Base-by-base conservation (phyloP, 2,888 invertebrate species). In the Melikaiella ostensackeni region DNA sequence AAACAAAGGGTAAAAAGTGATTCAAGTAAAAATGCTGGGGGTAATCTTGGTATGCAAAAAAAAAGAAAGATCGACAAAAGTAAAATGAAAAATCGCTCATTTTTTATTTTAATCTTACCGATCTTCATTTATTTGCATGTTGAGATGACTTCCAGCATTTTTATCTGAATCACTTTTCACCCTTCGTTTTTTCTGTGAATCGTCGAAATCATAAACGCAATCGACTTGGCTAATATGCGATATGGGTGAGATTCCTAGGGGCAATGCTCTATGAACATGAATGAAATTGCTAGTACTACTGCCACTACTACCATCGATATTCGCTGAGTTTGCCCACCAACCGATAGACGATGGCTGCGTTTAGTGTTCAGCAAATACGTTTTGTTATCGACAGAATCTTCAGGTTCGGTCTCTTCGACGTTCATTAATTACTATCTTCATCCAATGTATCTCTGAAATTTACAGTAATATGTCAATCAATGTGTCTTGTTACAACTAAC, bases 261-360 rank as follows among this genome's bases (percentile, higher is more conserved):
- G 50, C 50, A 50, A 70, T 70, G 50, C n/a, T 70, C 70, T 50
- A 70, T 8, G 27, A 70, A 46, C 70, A 70, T 70, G 70, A 70
- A 70, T 70, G 70, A 70, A 70, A 70, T 70, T 70, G 33, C 70
- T 70, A 70, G 50, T 70, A 70, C 70, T 33, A 50, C 50, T 70
- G 70, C 33, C n/a, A 50, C 50, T 70, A 70, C 46, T 50, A n/a
- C n/a, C 30, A 27, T 30, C 46, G 27, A 50, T 50, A 70, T 70
- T 21, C 30, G 11, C 50, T 27, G 30, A n/a, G 50, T 70, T 19
- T 33, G 46, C 50, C 50, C 50, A 50, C 70, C 30, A 70, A 30
- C 30, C 70, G 70, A 70, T 50, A 70, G 70, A 50, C 50, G 70
- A 70, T 70, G 50, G 50, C 50, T 70, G n/a, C 13, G 66, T 70